phyloP scores from a whole-genome alignment of 2,888 invertebrate species.

The Leptarthrus brevirostris region DNA sequence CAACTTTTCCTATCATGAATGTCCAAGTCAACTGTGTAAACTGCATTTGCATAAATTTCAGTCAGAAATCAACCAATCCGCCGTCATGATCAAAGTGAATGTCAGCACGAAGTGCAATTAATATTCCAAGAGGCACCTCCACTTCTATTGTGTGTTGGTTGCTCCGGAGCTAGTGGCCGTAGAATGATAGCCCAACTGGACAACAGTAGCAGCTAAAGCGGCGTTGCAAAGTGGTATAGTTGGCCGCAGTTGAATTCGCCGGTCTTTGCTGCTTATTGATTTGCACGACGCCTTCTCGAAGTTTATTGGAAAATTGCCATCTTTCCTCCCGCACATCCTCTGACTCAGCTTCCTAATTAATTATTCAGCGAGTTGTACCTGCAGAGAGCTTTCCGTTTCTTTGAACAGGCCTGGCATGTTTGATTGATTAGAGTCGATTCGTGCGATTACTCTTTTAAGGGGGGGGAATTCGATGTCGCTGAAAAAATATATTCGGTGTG shows the following conservation, averaged over 20 bases:
- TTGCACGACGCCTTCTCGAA: slow-evolving; percentile 36
- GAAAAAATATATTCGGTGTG: background rate
- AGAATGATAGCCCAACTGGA: slow-evolving; percentile 25
- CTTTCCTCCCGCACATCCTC: slow-evolving; percentile 1
- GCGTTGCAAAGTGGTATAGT: slow-evolving; percentile 38
- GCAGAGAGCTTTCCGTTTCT: background rate
- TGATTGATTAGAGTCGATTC: slow-evolving; percentile 43
- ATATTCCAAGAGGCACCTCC: slow-evolving; percentile 36
- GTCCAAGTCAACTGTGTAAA: slow-evolving; percentile 21
- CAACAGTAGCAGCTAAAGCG: slow-evolving; percentile 35
- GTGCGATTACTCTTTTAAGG: slow-evolving; percentile 34
- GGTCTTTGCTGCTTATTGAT: slow-evolving; percentile 26
- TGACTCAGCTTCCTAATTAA: slow-evolving; percentile 13
- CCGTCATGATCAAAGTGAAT: slow-evolving; percentile 41
- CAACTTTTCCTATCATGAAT: background rate
- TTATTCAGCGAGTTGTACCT: slow-evolving; percentile 30
- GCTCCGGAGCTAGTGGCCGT: background rate
- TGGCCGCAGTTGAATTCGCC: background rate
- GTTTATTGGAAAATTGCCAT: slow-evolving; percentile 46
- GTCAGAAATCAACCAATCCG: slow-evolving; percentile 42
- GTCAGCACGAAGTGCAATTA: slow-evolving; percentile 41
- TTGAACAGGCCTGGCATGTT: slow-evolving; percentile 23
- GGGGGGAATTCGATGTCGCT: background rate
- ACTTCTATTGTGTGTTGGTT: background rate
- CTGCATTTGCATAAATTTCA: slow-evolving; percentile 48